phyloP scores from a whole-genome alignment of 2,888 invertebrate genomes.

The Dilophus febrilis region DNA sequence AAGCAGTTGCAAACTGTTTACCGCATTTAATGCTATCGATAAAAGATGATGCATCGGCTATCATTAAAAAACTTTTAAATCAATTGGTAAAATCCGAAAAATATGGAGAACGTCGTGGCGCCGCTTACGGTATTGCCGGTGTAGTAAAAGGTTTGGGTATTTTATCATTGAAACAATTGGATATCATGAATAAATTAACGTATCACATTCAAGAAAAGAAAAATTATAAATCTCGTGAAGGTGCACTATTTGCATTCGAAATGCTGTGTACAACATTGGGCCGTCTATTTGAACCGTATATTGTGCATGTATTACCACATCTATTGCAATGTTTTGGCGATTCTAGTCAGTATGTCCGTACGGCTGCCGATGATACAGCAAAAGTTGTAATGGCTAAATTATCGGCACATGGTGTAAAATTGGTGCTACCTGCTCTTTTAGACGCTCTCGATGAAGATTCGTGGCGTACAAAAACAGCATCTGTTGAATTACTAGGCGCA shows the following conservation, averaged over 20 bases:
- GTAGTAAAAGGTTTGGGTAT: constrained; percentile 95
- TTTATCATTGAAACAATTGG: constrained; percentile 80
- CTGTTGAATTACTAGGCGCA: constrained; percentile 87
- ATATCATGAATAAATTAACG: constrained; percentile 86
- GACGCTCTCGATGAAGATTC: constrained; percentile 93
- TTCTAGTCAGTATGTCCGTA: constrained; percentile 82
- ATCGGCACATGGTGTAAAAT: constrained; percentile 92
- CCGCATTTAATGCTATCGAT: constrained; percentile 87
- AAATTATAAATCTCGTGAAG: constrained; percentile 84
- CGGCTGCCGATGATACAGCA: constrained; percentile 93
- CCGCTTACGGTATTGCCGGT: constrained; percentile 94
- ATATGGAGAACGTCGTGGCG: constrained; percentile 72
- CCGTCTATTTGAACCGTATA: constrained; percentile 94
- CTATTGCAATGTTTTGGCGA: constrained; percentile 92
- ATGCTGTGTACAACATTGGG: constrained; percentile 82
- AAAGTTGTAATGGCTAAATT: constrained; percentile 82
- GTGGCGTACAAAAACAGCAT: constrained; percentile 95
- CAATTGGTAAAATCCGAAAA: constrained; percentile 79
- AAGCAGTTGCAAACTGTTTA: constrained; percentile 90
- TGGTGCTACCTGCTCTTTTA: constrained; percentile 84
- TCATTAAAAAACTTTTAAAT: constrained; percentile 73
- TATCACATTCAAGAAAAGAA: constrained; percentile 94
- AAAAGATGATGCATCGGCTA: constrained; percentile 73
- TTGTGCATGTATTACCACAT: constrained; percentile 91
- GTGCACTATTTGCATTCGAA: constrained; percentile 93